A percentile compares a stretch with the other conserved stretches of the same genome.
Evolutionary conservation across 35 echinoderm and acorn worm species (phyloP).

Genomic region (Hemicentrotus pulcherrimus): DNA sequence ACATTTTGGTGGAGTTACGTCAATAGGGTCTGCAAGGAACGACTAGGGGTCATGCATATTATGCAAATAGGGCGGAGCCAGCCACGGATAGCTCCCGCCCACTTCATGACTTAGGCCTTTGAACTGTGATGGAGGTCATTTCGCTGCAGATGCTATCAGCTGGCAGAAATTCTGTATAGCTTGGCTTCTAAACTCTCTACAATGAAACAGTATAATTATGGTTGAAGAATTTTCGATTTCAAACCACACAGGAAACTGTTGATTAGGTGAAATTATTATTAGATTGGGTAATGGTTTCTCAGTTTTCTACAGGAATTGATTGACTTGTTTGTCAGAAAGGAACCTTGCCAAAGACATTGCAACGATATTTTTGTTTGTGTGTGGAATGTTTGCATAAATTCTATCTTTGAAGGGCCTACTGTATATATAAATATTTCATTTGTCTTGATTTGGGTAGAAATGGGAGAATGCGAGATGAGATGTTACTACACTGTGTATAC

Average conservation of each 20-base stretch:
- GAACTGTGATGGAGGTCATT: not conserved
- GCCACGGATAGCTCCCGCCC: not conserved
- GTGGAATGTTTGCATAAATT: not conserved
- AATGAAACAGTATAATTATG: not conserved
- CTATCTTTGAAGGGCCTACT: too few relatives aligned
- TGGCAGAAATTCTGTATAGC: not conserved
- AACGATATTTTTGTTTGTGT: not conserved
- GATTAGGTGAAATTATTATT: not conserved
- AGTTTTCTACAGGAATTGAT: conserved; percentile 1
- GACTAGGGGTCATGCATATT: not conserved
- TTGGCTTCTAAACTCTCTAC: not conserved
- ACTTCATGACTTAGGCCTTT: conserved; percentile 3
- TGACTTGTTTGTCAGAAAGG: not conserved
- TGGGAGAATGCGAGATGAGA: too few relatives aligned
- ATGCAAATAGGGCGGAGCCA: not conserved
- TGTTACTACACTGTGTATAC: too few relatives aligned
- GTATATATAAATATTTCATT: too few relatives aligned
- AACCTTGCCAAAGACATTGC: not conserved
- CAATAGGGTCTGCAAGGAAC: not conserved
- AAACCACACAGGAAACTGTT: conserved; percentile 9
- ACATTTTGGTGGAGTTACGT: not conserved
- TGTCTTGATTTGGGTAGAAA: too few relatives aligned
- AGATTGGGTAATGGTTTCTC: not conserved
- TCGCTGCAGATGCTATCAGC: not conserved
- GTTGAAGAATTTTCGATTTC: not conserved